Conservation (phyloP, 2,888 invertebrate species). For the Spisula subtruncata region DNA sequence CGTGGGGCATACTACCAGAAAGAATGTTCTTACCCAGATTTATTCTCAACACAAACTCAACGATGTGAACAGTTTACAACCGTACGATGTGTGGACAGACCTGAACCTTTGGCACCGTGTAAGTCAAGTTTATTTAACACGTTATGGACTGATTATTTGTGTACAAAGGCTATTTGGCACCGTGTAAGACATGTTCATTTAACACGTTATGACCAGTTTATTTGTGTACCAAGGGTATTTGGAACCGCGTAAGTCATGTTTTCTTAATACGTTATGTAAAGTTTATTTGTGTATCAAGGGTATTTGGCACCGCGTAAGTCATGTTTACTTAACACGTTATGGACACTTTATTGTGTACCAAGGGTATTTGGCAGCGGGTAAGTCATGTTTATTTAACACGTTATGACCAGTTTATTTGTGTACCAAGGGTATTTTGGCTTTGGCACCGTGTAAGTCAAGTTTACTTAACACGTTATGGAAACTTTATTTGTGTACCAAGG, state of each 20-base stretch:
- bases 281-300: constrained; percentile 68
- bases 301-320: constrained; percentile 72
- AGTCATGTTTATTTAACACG: background rate
- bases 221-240: no score
- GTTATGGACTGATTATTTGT: no score
- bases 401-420: constrained; percentile 66
- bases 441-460: constrained; percentile 72
- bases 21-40: constrained; percentile 72
- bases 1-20: constrained; percentile 42
- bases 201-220: no score
- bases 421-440: constrained; percentile 64
- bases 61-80: constrained; percentile 64
- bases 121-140: constrained; percentile 41
- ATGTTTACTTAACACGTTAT: no score
- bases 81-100: constrained; percentile 64
- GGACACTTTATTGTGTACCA: no score
- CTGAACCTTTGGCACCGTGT: constrained; percentile 75
- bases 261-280: constrained; percentile 61
- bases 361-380: no score
- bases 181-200: background rate
- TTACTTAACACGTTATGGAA: no score
- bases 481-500: no score
- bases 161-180: no score
- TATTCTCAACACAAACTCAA: constrained; percentile 55
- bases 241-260: no score